Base-by-base conservation (phyloP, 2,888 invertebrate genomes). In the Kuschelorhynchus macadamiae region DNA sequence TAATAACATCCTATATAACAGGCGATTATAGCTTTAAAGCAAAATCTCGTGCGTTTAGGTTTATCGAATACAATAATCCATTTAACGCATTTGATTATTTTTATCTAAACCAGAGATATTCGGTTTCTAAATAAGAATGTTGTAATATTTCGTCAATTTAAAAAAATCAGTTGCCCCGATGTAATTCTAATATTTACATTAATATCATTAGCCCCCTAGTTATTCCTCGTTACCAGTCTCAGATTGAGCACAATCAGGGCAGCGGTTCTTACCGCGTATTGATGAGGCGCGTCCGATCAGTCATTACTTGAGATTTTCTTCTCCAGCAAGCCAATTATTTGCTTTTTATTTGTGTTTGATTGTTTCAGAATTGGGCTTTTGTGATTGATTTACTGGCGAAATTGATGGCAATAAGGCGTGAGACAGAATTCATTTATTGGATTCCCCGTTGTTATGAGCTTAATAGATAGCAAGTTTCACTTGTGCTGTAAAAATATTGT, bases 341-440 rank as follows among this genome's bases (percentile, higher is more conserved):
- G 55, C 55, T 55, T 55, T 42, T 55, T 55, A 55, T 55, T 55
- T 55, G 42, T 55, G 55, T 55, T 55, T 55, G 55, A 55, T 55
- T 55, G 55, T 41, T 55, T 25, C 41, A 21, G 17, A 42, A 55
- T 55, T 55, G 55, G 30, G 41, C 20, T 55, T 42, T 55, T 55
- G 41, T 55, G 55, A 55, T 55, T 42, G 55, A 55, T 55, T 55
- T 30, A 55, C 55, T 55, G 42, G 42, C 30, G n/a, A 55, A 55
- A 55, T 55, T 42, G 41, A 55, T 41, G 39, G 30, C 36, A 36
- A 36, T 36, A 36, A 36, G n/a, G n/a, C n/a, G 36, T 11, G 36
- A 36, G 36, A 3, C 11, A 36, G 11, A 36, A 36, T 36, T 3
- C 36, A 36, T 3, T 36, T 36, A 36, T 36, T 36, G 11, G 36